A percentile compares a stretch with the other conserved stretches of the same genome.
These are phyloP conservation scores for Globia sparganii DNA, from an alignment of 2,888 invertebrate genomes.

Conservation along the genomic window DNA sequence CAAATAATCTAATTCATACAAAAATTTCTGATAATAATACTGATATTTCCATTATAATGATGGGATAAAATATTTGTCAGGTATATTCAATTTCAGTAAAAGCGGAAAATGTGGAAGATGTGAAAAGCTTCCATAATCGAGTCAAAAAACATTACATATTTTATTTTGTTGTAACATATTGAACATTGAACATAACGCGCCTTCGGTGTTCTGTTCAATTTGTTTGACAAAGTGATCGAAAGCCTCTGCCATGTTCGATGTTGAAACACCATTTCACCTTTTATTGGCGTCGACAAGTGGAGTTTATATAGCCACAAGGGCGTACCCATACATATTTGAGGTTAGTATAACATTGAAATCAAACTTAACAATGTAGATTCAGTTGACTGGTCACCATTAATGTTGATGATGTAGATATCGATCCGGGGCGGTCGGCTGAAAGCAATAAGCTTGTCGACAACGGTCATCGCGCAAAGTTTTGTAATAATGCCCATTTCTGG, in stretches of 20 bases:
- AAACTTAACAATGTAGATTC: slow-evolving; percentile 39
- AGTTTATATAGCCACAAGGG: slow-evolving; percentile 44
- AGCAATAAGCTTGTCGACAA: slow-evolving; percentile 50
- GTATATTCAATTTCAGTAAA: slow-evolving; percentile 35
- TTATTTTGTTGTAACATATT: slow-evolving; percentile 48
- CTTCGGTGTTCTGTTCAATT: slow-evolving; percentile 59
- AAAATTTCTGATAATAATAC: neutral
- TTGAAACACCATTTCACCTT: slow-evolving; percentile 49
- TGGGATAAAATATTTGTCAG: slow-evolving; percentile 4
- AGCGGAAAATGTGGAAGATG: slow-evolving; percentile 32
- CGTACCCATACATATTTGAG: slow-evolving; percentile 33
- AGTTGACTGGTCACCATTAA: slow-evolving; percentile 19
- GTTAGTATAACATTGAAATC: slow-evolving; percentile 18
- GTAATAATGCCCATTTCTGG: slow-evolving; percentile 38
- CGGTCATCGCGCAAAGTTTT: slow-evolving; percentile 46
- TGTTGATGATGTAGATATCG: slow-evolving; percentile 34
- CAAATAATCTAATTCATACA: neutral
- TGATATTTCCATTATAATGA: slow-evolving; percentile 7
- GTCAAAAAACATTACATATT: slow-evolving; percentile 41
- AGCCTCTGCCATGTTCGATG: slow-evolving; percentile 49
- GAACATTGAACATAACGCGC: slow-evolving; percentile 45
- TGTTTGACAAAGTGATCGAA: slow-evolving; percentile 55
- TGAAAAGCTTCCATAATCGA: slow-evolving; percentile 34
- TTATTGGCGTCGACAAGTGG: slow-evolving; percentile 55
- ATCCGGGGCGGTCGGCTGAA: slow-evolving; percentile 31